These are phyloP conservation scores for Pagetopsis macropterus DNA, from an alignment of 2,797 vertebrate species.

Conservation along the genomic window DNA sequence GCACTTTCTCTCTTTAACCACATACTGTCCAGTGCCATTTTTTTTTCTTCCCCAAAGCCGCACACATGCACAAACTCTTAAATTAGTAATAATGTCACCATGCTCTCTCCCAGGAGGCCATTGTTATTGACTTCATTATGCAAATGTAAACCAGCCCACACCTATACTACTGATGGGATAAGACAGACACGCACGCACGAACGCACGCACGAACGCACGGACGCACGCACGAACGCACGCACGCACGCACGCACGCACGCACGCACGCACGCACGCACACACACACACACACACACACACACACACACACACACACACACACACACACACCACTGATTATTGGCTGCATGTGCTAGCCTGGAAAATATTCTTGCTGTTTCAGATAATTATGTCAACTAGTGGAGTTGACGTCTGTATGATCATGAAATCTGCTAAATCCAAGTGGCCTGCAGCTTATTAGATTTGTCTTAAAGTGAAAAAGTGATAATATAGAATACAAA, in stretches of 20 bases:
- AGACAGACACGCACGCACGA: slow-evolving; percentile 37
- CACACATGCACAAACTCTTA: slow-evolving; percentile 48
- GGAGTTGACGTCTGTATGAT: slow-evolving; percentile 67
- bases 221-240: slow-evolving; percentile 37
- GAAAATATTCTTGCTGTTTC: slow-evolving; percentile 67
- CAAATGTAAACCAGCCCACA: slow-evolving; percentile 75
- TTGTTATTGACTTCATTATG: slow-evolving; percentile 81
- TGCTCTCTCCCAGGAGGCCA: slow-evolving; percentile 69
- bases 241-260: slow-evolving; percentile 34
- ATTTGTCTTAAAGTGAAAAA: slow-evolving; percentile 36
- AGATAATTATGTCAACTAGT: slow-evolving; percentile 73
- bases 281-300: slow-evolving; percentile 31
- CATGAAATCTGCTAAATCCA: slow-evolving; percentile 50
- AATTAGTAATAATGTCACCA: slow-evolving; percentile 79
- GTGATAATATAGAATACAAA: not conserved
- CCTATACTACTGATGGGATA: slow-evolving; percentile 72
- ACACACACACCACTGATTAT: not conserved
- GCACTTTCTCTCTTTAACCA: not conserved
- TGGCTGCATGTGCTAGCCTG: slow-evolving; percentile 43
- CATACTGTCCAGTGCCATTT: slow-evolving; percentile 1
- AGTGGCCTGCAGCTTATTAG: slow-evolving; percentile 35
- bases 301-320: slow-evolving; percentile 29
- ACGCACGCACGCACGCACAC: slow-evolving; percentile 37
- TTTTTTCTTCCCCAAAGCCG: slow-evolving; percentile 13
- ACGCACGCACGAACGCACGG: slow-evolving; percentile 34